Percentiles rank a stretch among this genome's conserved stretches.
These are phyloP conservation scores for Pitta sordida DNA, from an alignment of 2,113 vertebrate species.

Conservation along the genomic window DNA sequence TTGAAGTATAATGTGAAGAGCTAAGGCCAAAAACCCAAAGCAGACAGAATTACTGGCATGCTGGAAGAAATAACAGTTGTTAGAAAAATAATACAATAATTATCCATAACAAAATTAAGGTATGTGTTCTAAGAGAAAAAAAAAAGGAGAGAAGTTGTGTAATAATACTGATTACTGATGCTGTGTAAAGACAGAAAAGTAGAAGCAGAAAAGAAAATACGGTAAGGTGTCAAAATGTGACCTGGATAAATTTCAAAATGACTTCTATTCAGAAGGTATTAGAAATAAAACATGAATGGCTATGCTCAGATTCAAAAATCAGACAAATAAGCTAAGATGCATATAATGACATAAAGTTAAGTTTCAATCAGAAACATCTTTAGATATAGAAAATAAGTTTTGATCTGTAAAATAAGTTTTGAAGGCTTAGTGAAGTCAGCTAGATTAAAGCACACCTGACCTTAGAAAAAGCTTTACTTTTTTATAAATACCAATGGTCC, in stretches of 20 bases:
- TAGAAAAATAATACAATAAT: neutral
- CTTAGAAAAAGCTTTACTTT: neutral
- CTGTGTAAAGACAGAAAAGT: neutral
- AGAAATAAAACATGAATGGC: neutral
- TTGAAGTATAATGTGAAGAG: neutral
- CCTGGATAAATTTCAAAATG: neutral
- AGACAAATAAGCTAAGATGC: neutral
- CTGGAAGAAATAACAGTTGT: neutral
- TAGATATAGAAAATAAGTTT: neutral
- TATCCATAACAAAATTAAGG: neutral
- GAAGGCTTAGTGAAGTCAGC: neutral
- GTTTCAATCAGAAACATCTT: neutral
- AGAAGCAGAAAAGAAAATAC: neutral
- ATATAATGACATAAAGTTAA: neutral
- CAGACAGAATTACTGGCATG: neutral
- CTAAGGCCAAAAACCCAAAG: neutral
- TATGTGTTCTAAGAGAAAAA: neutral
- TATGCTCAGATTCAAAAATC: neutral
- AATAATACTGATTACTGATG: neutral
- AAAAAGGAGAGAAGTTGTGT: neutral
- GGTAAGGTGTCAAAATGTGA: neutral
- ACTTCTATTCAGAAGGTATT: neutral
- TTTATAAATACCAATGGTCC: rapidly evolving
- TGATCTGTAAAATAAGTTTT: too few relatives aligned
- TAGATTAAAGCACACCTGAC: neutral